Conservation (phyloP, 2,888 invertebrate genomes). For the Agrotis ipsilon region DNA sequence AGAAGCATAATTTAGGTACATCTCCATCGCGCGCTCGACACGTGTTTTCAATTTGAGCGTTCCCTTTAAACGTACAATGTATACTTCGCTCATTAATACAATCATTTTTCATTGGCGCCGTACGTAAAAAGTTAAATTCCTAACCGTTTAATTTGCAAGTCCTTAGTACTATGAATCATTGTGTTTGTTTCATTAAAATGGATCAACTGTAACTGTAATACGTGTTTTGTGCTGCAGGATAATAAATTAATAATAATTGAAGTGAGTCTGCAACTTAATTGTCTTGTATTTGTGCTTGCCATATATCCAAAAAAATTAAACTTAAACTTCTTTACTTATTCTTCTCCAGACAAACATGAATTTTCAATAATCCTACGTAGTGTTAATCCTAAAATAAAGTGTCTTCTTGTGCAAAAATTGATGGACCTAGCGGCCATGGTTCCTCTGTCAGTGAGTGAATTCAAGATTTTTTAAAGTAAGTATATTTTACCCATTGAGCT, state of each 20-base stretch:
- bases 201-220: conserved; percentile 49
- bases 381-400: too few species aligned
- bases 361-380: too few species aligned
- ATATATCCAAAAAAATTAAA: too few species aligned
- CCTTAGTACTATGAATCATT: conserved; percentile 56
- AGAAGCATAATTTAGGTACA: conserved; percentile 36
- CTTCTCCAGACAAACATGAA: too few species aligned
- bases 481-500: too few species aligned
- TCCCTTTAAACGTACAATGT: conserved; percentile 37
- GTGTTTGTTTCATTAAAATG: conserved; percentile 60
- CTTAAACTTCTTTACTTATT: too few species aligned
- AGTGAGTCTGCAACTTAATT: neutral
- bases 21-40: conserved; percentile 41
- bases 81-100: conserved; percentile 36
- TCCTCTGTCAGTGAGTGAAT: too few species aligned
- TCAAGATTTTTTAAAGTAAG: too few species aligned
- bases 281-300: too few species aligned
- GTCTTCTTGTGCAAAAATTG: too few species aligned
- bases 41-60: conserved; percentile 43
- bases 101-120: conserved; percentile 24
- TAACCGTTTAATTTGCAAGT: conserved; percentile 61
- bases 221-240: conserved; percentile 11
- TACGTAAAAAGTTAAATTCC: conserved; percentile 52
- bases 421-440: too few species aligned
- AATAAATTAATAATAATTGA: conserved; percentile 34